A percentile compares a stretch with the other conserved stretches of the same genome.
phyloP scores from a whole-genome alignment of 2,797 vertebrate genomes.

The Sarcophilus harrisii region DNA sequence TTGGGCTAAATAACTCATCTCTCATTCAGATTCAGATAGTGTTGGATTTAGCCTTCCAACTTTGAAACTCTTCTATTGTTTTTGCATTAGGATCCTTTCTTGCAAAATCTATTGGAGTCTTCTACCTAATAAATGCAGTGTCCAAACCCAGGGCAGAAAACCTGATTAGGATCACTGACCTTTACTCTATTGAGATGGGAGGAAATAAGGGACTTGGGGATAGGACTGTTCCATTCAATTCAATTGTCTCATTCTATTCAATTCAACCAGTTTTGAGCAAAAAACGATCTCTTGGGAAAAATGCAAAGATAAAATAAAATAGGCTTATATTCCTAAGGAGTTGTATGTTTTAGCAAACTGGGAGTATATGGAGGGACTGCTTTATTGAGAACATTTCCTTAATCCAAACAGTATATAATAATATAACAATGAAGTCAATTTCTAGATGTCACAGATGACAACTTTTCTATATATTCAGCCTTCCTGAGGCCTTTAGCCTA shows the following conservation, averaged over 20 bases:
- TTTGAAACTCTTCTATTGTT: not conserved
- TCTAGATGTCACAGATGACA: not conserved
- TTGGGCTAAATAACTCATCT: not conserved
- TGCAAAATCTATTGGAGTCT: not conserved
- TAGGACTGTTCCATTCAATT: not conserved
- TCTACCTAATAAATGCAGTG: not conserved
- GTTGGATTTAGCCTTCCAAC: not conserved
- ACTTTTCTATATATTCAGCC: not conserved
- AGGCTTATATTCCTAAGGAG: not conserved
- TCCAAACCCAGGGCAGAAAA: not conserved
- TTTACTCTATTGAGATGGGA: not conserved
- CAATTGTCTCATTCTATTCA: not conserved
- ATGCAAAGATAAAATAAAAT: not conserved
- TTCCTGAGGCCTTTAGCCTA: not conserved
- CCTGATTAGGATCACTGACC: not conserved
- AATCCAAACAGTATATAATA: not conserved
- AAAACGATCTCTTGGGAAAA: not conserved
- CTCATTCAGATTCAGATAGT: not conserved
- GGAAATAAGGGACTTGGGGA: not conserved
- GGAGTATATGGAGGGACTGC: not conserved
- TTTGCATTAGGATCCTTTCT: not conserved
- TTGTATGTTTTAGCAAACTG: not conserved
- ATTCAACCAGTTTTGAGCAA: not conserved
- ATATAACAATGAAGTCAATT: not conserved
- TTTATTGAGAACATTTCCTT: not conserved